Evolutionary conservation across 2,113 vertebrate genomes (phyloP).

Genomic region (Hypomesus transpacificus): DNA sequence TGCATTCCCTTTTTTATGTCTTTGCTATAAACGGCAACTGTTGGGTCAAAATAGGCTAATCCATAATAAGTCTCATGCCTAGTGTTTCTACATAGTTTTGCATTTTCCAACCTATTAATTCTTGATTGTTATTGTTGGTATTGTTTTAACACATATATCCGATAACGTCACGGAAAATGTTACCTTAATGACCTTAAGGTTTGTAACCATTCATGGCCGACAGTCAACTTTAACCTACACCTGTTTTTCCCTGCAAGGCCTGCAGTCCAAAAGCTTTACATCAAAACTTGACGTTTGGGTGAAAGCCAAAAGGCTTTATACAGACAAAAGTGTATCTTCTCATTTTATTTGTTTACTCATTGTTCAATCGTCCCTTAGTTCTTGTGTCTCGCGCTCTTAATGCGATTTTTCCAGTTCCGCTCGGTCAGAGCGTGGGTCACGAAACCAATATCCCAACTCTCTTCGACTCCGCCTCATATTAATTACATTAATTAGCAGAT

Average conservation of each 20-base stretch:
- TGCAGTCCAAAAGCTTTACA: constrained; percentile 12
- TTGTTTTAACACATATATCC: no score
- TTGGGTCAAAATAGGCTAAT: no score
- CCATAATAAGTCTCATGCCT: no score
- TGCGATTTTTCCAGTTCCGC: constrained; percentile 77
- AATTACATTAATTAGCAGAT: constrained; percentile 70
- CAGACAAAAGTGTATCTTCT: constrained; percentile 36
- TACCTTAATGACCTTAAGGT: not conserved
- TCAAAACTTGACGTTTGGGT: constrained; percentile 14
- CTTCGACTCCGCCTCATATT: constrained; percentile 50
- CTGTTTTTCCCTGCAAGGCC: constrained; percentile 1
- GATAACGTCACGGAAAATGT: no score
- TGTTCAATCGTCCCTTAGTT: constrained; percentile 59
- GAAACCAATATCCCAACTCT: constrained; percentile 47
- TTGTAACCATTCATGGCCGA: no score
- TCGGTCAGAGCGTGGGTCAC: constrained; percentile 67
- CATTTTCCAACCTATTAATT: no score
- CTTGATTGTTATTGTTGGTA: no score
- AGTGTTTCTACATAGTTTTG: no score
- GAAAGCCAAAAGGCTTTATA: constrained; percentile 35
- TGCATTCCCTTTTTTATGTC: no score
- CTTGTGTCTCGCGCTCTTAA: constrained; percentile 62
- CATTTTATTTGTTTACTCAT: constrained; percentile 71
- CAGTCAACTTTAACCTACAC: constrained; percentile 5
- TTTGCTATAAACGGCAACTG: no score